Base-by-base conservation (phyloP, 35 echinoderm and acorn worm species). In the Ophioderma brevispina region DNA sequence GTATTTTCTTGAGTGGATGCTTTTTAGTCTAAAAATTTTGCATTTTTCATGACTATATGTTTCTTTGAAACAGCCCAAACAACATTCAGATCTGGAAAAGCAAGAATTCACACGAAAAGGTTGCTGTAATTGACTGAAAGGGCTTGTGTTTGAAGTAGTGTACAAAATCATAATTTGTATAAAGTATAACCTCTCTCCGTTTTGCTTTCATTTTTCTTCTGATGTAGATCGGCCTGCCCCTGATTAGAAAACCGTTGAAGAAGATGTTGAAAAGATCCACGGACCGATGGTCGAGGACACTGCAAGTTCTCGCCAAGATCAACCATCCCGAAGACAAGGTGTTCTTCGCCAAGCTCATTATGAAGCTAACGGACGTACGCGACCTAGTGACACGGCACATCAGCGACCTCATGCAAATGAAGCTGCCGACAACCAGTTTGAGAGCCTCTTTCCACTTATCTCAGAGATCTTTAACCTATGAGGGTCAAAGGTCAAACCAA, bases 241-340 rank as follows among this genome's bases (percentile, higher is more conserved):
- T 77, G 97, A 99, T 82, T 99, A 31, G 64, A 77, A 52, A 78
- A 95, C 49, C 50, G 88, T n/a, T n/a, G n/a, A n/a, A 70, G 97
- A 99, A 79, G 87, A 92, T 35, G 94, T 99, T 25, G 97, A 99
- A 50, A 78, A 92, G 37, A 95, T 99, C 43, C 97, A 99, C 40
- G 86, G 90, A 38, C 93, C 93, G 1, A 99, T 99, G 90, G 93
- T 99, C 1, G 59, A 86, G 93, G 75, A 93, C 97, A 8, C 91
- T 95, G 13, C 97, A 99, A 59, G 88, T 76, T 34, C 76, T 95
- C 84, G 90, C 94, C 64, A 99, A 99, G 85, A 90, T 99, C 89
- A 99, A 92, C 87, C 97, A 99, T 86, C 97, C 97, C 1, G 93
- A 99, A 31, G 97, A 99, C 85, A 99, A 99, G 84, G 94, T 99